Percentiles rank a stretch among this genome's conserved stretches.
phyloP scores from a whole-genome alignment of 2,113 vertebrate species.

The Origma solitaria region DNA sequence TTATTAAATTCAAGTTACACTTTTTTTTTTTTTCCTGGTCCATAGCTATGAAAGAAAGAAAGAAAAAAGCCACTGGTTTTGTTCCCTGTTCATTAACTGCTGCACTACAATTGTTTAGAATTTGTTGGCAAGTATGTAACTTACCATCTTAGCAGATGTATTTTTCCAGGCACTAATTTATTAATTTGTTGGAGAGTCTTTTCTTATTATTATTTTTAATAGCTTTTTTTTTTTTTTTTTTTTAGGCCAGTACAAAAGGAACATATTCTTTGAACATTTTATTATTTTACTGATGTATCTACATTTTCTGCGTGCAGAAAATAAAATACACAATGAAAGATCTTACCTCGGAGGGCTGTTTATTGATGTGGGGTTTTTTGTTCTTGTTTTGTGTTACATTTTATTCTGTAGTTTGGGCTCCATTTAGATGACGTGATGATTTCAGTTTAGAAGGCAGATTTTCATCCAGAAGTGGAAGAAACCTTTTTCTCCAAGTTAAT shows the following conservation, averaged over 20 bases:
- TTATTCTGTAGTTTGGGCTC: background rate
- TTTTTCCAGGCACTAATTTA: conserved; percentile 1
- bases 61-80: background rate
- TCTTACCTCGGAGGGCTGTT: background rate
- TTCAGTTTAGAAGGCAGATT: background rate
- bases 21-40: background rate
- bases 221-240: background rate
- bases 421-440: background rate
- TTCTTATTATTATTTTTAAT: background rate
- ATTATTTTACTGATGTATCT: background rate
- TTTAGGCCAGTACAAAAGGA: background rate
- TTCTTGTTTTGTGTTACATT: background rate
- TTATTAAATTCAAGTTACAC: conserved; percentile 33
- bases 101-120: background rate
- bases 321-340: background rate
- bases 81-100: background rate
- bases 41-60: background rate
- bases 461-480: background rate
- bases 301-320: background rate
- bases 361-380: background rate
- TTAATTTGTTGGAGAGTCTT: background rate
- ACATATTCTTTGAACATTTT: background rate
- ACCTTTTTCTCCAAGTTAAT: background rate
- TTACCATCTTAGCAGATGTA: background rate
- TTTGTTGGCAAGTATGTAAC: background rate